Percentiles rank a stretch among this genome's conserved stretches.
phyloP scores from a whole-genome alignment of 2,797 vertebrate genomes.

The Delichon dasypus region DNA sequence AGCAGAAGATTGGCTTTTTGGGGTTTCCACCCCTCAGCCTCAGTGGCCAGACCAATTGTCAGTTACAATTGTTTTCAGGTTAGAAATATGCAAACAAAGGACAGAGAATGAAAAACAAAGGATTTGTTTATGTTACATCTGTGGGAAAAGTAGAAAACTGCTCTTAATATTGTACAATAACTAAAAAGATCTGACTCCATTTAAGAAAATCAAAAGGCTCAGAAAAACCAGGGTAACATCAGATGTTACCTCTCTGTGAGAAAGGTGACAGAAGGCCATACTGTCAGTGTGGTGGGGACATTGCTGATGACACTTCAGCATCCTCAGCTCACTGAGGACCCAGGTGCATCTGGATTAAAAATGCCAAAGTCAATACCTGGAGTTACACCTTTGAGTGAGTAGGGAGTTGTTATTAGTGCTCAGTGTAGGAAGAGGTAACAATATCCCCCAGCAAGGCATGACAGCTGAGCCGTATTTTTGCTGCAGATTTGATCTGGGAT shows the following conservation, averaged over 20 bases:
- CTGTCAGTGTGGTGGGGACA: accelerated
- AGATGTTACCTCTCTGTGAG: background rate
- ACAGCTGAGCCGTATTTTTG: background rate
- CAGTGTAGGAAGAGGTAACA: background rate
- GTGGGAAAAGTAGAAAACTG: no score
- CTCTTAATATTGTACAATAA: no score
- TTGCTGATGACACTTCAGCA: background rate
- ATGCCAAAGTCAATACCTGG: background rate
- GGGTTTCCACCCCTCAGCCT: no score
- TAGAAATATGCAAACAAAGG: no score
- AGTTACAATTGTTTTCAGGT: no score
- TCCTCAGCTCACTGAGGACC: background rate
- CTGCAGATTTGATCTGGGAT: slow-evolving; percentile 12
- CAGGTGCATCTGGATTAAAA: background rate
- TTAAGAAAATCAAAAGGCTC: no score
- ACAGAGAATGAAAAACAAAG: no score
- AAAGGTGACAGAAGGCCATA: accelerated
- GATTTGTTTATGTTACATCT: no score
- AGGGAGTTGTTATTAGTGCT: background rate
- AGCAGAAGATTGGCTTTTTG: no score
- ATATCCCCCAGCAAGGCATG: background rate
- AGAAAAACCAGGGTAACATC: no score
- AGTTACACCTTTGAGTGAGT: background rate
- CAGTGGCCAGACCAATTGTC: no score
- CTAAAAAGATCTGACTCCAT: no score